Evolutionary conservation across 2,797 vertebrate genomes (phyloP), one percentile per base, ranked within the genome.

Genomic region (Sorex maritimensis): DNA sequence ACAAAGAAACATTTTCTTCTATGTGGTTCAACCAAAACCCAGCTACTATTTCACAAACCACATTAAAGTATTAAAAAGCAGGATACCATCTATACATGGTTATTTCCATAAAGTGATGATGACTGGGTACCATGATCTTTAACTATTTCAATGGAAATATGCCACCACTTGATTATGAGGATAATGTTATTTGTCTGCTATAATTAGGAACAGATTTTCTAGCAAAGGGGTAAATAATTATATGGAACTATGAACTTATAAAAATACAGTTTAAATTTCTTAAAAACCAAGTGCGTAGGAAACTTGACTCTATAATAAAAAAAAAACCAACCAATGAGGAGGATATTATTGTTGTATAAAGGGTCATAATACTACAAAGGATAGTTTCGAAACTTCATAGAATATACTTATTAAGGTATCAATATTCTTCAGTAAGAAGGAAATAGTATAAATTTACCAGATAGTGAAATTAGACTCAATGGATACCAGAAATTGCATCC

Each of bases 61-160:
- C 85, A 80, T 44, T 87, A 92, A 83, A 71, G 23, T 94, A 94
- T 73, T 83, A 75, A 84, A 89, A 93, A 26, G 38, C 13, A 92
- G 52, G 12, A 63, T 28, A 81, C 0, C 17, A 75, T 19, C 49
- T 12, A 72, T 26, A 75, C 4, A 58, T 71, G 81, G 55, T 73
- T 71, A 83, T 8, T 84, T 84, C 14, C 13, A 34, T 67, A 86
- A 14, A 86, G 7, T 9, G 84, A 11, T 78, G 69, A 63, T 63
- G 17, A 6, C 23, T 24, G 11, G 6, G 2, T 49, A 21, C 17
- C 24, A 83, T 55, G n/a, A 71, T 72, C 23, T 65, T 86, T 26
- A 28, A 23, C 21, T 91, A 46, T 14, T 3, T 68, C 3, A 1
- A 3, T 34, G 28, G 34, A 86, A 68, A 92, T 80, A 67, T 10